phyloP scores from a whole-genome alignment of 2,888 invertebrate genomes.

The Chymomyza procnemis region DNA sequence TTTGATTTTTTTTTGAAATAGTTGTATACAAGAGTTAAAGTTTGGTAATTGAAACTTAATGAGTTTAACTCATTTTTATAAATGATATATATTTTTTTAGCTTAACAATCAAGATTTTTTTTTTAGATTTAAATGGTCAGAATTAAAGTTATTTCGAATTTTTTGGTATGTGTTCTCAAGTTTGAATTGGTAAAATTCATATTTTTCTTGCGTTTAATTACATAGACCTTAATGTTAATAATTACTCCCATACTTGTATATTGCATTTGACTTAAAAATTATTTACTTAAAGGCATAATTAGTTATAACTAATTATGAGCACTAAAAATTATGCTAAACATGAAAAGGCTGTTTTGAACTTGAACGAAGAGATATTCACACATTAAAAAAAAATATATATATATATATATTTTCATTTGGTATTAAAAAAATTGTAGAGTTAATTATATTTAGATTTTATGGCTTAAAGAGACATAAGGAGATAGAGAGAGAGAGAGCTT shows the following conservation, averaged over 20 bases:
- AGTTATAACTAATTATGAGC: neutral
- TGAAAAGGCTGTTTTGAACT: neutral
- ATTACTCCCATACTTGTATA: neutral
- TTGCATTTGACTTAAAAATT: neutral
- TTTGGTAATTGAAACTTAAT: neutral
- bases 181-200: constrained; percentile 24
- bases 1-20: neutral
- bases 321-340: neutral
- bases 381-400: too few species aligned
- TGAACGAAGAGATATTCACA: neutral
- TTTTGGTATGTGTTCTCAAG: constrained; percentile 66
- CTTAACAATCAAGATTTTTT: neutral
- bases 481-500: constrained; percentile 45
- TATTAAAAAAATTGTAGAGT: neutral
- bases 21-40: constrained; percentile 13
- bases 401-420: too few species aligned
- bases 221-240: constrained; percentile 20
- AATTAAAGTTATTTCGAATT: too few species aligned
- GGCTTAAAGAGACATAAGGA: too few species aligned
- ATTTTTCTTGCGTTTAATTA: constrained; percentile 21
- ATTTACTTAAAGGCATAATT: neutral
- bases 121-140: too few species aligned
- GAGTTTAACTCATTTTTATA: neutral
- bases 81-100: neutral
- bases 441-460: constrained; percentile 8